Evolutionary conservation across 1,140 invertebrate genomes (phyloP).

Genomic region (Monomorium pharaonis): DNA sequence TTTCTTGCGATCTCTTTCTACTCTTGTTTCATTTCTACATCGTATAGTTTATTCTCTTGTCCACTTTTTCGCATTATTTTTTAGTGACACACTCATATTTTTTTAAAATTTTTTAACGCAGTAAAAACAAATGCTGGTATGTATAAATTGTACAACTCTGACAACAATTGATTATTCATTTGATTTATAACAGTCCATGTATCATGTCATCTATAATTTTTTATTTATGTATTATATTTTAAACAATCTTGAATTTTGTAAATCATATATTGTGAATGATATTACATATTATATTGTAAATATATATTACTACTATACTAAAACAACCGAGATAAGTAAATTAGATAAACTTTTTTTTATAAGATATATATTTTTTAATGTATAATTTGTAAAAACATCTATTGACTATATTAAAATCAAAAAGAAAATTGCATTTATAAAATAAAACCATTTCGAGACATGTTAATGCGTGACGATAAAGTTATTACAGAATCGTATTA

Average conservation of each 20-base stretch:
- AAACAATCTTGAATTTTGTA: background rate
- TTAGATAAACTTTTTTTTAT: background rate
- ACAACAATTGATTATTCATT: background rate
- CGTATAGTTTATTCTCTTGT: conserved; percentile 9
- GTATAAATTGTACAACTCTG: background rate
- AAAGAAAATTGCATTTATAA: background rate
- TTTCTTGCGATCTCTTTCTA: conserved; percentile 19
- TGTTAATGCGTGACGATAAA: conserved; percentile 14
- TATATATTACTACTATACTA: background rate
- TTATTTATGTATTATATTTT: background rate
- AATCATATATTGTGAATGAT: background rate
- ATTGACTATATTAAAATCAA: background rate
- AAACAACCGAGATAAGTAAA: background rate
- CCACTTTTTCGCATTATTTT: conserved; percentile 2
- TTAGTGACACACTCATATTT: conserved; percentile 34
- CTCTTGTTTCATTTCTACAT: conserved; percentile 36
- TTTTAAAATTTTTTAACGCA: background rate
- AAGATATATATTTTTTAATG: background rate
- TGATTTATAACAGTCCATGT: background rate
- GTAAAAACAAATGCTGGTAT: background rate
- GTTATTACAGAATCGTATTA: conserved; percentile 10
- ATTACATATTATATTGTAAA: too few relatives aligned
- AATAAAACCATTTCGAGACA: conserved; percentile 8
- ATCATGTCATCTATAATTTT: background rate
- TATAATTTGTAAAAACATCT: background rate